Evolutionary conservation across 2,113 vertebrate genomes (phyloP), one percentile per base, ranked within the genome.

Genomic region (Salvator merianae): DNA sequence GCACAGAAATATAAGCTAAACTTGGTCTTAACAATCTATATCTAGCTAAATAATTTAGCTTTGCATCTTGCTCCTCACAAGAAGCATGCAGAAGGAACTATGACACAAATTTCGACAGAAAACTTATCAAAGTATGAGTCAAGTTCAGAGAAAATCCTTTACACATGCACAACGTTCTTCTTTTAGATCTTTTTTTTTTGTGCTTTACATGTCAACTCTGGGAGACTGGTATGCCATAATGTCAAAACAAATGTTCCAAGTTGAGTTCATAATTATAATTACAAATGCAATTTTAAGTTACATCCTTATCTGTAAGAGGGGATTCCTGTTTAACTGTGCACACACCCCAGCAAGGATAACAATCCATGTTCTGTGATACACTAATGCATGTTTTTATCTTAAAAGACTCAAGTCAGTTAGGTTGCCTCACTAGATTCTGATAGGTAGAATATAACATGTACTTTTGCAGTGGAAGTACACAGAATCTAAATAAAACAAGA

Each of bases 21-120:
- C 4, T n/a, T 4, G 1, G 59, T 38, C 65, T 62, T 3, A 70
- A 34, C 32, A 77, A 88, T 68, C 62, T 83, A 36, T 72, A 77
- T 2, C 0, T 62, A 34, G 0, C 62, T 1, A 10, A 68, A 32
- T 8, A 69, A 5, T 38, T 43, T 78, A 32, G 16, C 0, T 0
- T 40, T 55, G 77, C n/a, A 84, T 26, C 0, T 6, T 50, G 26
- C 12, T 30, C 4, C 20, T 86, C 70, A 73, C n/a, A n/a, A n/a
- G 65, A 73, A 65, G 43, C 9, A 65, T 20, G 3, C 78, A 30
- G 59, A 65, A 87, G 38, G 50, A 77, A 30, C 34, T 38, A 0
- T 5, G 24, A 72, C 20, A 30, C 72, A 74, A 0, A 4, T 40
- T n/a, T 65, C 59, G 71, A 79, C 77, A 62, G 66, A 63, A 1